phyloP scores from a whole-genome alignment of 2,797 vertebrate species.

The Aphelocoma californica region DNA sequence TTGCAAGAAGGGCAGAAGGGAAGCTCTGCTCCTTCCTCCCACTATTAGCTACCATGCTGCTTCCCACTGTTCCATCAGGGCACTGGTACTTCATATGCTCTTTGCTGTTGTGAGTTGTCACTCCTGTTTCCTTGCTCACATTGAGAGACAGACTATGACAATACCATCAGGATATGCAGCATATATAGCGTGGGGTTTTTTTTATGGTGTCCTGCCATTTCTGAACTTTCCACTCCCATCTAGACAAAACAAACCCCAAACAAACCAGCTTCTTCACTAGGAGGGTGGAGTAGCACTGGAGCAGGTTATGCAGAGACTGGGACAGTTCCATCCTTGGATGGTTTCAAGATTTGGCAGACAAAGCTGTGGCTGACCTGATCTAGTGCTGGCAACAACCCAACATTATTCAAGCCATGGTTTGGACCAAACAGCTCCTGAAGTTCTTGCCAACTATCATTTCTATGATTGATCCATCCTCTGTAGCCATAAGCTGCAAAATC shows the following conservation, averaged over 20 bases:
- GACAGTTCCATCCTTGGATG: not conserved
- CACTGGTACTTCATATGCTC: not conserved
- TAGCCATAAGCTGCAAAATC: not conserved
- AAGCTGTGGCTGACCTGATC: not conserved
- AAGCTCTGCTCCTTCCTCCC: not conserved
- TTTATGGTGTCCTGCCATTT: not conserved
- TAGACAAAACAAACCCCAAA: not conserved
- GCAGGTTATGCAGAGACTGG: not conserved
- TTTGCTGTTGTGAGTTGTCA: not conserved
- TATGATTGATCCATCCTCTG: not conserved
- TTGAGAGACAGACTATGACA: not conserved
- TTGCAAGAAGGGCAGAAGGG: not conserved
- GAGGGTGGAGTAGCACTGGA: not conserved
- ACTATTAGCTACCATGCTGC: not conserved
- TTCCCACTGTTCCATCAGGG: not conserved
- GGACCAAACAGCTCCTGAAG: not conserved
- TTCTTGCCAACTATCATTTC: not conserved
- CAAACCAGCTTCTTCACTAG: not conserved
- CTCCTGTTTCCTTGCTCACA: not conserved
- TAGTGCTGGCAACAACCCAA: not conserved
- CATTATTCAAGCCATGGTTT: not conserved
- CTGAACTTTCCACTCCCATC: not conserved
- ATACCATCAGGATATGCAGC: not conserved
- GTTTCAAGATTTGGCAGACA: not conserved
- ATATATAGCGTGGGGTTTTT: accelerated